phyloP scores from a whole-genome alignment of 2,888 invertebrate genomes.

The Cheilosia impressa region DNA sequence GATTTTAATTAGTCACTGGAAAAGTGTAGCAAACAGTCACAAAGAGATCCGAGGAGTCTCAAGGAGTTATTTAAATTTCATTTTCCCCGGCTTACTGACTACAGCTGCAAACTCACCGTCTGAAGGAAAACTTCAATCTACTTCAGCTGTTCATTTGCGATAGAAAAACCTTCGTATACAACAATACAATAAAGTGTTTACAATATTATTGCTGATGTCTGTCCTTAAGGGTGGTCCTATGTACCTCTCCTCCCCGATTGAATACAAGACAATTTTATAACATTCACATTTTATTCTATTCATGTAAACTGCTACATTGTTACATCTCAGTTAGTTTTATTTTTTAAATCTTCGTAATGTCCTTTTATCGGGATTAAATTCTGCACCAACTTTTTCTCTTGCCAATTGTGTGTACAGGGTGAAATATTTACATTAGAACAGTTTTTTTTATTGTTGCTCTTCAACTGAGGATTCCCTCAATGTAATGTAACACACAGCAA shows the following conservation, averaged over 20 bases:
- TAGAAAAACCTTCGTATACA: no score
- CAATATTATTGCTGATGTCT: no score
- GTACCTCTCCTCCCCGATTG: no score
- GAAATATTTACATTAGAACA: constrained; percentile 1
- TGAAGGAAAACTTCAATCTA: no score
- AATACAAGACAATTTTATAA: not conserved
- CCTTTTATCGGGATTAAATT: constrained; percentile 11
- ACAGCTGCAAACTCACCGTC: no score
- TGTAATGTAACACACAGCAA: not conserved
- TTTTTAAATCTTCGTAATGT: not conserved
- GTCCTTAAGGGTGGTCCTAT: no score
- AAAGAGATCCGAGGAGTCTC: no score
- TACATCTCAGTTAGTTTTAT: not conserved
- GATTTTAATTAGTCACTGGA: constrained; percentile 57
- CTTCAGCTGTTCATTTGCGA: no score
- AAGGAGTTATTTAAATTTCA: not conserved
- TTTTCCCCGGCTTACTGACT: not conserved
- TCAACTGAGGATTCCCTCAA: not conserved
- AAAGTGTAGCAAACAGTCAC: not conserved
- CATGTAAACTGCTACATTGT: not conserved
- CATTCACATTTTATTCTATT: not conserved
- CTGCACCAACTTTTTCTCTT: not conserved
- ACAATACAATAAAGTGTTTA: no score
- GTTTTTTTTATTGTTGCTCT: not conserved
- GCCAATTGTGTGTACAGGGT: not conserved